A percentile compares a stretch with the other conserved stretches of the same genome.
Conservation (phyloP, 2,797 vertebrate species). For the Sebastes aleutianus region DNA sequence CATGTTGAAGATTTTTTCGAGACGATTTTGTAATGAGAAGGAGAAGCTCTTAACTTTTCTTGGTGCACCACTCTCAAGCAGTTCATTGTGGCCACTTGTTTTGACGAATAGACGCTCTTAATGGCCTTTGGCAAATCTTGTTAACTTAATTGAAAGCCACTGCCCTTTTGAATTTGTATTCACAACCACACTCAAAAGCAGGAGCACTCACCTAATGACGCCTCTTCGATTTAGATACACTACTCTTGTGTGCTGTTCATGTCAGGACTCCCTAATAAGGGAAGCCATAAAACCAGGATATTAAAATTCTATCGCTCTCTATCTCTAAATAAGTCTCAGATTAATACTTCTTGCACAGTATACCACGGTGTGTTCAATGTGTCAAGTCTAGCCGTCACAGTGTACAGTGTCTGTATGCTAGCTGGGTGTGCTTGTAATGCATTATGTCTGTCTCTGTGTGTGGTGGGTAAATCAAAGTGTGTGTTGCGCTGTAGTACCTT, state of each 20-base stretch:
- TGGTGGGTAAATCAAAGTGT: neutral
- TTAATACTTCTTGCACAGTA: neutral
- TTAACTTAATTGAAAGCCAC: conserved; percentile 49
- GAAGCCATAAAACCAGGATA: neutral
- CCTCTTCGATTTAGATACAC: neutral
- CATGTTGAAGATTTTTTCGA: neutral
- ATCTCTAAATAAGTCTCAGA: neutral
- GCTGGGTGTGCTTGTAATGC: neutral
- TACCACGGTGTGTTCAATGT: neutral
- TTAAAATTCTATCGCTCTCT: neutral
- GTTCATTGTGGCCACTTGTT: conserved; percentile 15
- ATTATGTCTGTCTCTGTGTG: neutral
- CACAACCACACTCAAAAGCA: neutral
- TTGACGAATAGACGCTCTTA: conserved; percentile 34
- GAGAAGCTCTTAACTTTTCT: neutral
- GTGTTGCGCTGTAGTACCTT: neutral
- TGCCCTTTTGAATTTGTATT: conserved; percentile 31
- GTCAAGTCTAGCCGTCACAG: neutral
- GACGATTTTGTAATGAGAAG: neutral
- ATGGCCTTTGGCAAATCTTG: conserved; percentile 46
- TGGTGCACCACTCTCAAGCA: neutral
- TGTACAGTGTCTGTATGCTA: neutral
- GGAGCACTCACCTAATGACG: conserved; percentile 7
- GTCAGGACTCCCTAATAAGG: neutral
- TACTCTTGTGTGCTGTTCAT: neutral